Percentiles rank a stretch among this genome's conserved stretches.
Conservation (phyloP, 2,888 invertebrate species). For the Stenolophus ochropezus region DNA sequence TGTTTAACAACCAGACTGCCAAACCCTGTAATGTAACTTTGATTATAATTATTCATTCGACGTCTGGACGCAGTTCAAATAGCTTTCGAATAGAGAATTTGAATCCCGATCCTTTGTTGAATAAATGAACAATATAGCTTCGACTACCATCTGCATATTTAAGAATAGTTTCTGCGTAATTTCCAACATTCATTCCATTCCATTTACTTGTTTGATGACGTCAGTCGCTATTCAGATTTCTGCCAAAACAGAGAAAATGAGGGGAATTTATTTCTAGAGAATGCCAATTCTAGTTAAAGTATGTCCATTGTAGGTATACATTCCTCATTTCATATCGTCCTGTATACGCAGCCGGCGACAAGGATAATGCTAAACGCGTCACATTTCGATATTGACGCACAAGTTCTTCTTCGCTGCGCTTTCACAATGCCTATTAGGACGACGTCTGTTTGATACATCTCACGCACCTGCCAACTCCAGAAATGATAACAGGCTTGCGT, state of each 20-base stretch:
- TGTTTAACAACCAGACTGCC: too few relatives aligned
- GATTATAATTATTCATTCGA: too few relatives aligned
- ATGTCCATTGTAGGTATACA: constrained; percentile 1
- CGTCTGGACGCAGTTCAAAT: too few relatives aligned
- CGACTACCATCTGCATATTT: too few relatives aligned
- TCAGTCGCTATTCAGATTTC: not conserved
- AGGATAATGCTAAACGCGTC: constrained; percentile 10
- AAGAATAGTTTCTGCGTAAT: too few relatives aligned
- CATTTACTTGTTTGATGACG: not conserved
- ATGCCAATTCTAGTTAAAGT: not conserved
- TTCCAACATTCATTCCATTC: not conserved
- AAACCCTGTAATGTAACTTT: too few relatives aligned
- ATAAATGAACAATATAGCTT: too few relatives aligned
- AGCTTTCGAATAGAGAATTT: too few relatives aligned
- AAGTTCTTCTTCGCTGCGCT: constrained; percentile 31
- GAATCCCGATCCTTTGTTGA: too few relatives aligned
- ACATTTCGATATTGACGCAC: constrained; percentile 23
- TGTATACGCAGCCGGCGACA: not conserved
- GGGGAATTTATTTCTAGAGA: not conserved
- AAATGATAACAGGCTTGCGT: not conserved
- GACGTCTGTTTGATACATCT: not conserved
- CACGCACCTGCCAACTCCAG: not conserved
- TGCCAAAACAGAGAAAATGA: not conserved
- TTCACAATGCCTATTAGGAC: not conserved
- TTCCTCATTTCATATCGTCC: not conserved